A percentile compares a stretch with the other conserved stretches of the same genome.
Conservation (phyloP, 2,797 vertebrate species). For the Liparis tanakae region DNA sequence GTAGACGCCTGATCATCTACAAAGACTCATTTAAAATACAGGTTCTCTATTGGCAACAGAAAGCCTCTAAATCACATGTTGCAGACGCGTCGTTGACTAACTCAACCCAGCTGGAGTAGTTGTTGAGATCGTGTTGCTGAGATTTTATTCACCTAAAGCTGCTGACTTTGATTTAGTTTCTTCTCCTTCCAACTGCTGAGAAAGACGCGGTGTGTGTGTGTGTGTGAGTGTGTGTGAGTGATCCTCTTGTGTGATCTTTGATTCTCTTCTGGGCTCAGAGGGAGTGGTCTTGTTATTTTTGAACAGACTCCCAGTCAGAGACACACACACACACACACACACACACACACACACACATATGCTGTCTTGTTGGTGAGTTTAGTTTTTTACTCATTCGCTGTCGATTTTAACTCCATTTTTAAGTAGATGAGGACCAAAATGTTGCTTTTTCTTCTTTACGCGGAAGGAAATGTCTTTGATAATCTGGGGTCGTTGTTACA, state of each 20-base stretch:
- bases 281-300: slow-evolving; percentile 9
- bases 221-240: not conserved
- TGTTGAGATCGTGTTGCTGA: slow-evolving; percentile 52
- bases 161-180: slow-evolving; percentile 19
- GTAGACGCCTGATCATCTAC: slow-evolving; percentile 13
- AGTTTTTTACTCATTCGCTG: not conserved
- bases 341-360: not conserved
- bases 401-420: slow-evolving; percentile 9
- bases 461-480: slow-evolving; percentile 1
- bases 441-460: slow-evolving; percentile 29
- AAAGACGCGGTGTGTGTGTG: not conserved
- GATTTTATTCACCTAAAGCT: slow-evolving; percentile 48
- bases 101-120: not conserved
- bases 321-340: not conserved
- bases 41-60: slow-evolving; percentile 12
- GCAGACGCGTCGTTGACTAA: slow-evolving; percentile 31
- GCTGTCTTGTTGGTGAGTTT: slow-evolving; percentile 12
- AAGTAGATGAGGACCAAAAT: slow-evolving; percentile 59
- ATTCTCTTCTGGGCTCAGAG: not conserved
- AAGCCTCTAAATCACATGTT: slow-evolving; percentile 7
- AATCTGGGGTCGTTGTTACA: not conserved
- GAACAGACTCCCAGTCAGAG: slow-evolving; percentile 25
- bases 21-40: not conserved
- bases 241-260: too few species aligned
- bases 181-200: slow-evolving; percentile 16